phyloP scores from a whole-genome alignment of 2,888 invertebrate species.

The Nectonema munidae region DNA sequence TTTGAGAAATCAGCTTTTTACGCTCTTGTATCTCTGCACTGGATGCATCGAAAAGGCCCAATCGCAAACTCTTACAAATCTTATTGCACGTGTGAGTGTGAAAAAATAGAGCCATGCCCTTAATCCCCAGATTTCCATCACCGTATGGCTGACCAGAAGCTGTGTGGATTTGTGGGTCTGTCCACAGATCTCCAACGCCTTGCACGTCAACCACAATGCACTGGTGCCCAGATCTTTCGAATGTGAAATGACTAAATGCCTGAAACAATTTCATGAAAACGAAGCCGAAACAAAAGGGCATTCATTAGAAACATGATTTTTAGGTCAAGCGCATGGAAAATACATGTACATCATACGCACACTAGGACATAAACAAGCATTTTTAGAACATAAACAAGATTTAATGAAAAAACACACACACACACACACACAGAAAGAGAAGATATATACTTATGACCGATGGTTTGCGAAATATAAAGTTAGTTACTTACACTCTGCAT shows the following conservation, averaged over 20 bases:
- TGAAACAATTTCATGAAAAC: conserved; percentile 18
- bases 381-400: not conserved
- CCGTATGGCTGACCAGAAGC: conserved; percentile 26
- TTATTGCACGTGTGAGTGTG: conserved; percentile 29
- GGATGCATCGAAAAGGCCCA: conserved; percentile 29
- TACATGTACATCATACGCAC: no score
- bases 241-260: conserved; percentile 31
- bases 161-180: conserved; percentile 31
- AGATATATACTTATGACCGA: no score
- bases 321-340: no score
- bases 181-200: conserved; percentile 31
- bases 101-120: conserved; percentile 31
- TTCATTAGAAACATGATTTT: not conserved
- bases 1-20: no score
- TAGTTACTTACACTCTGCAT: no score
- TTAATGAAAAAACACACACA: not conserved
- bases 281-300: not conserved
- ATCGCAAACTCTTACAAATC: conserved; percentile 27
- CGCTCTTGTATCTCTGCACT: no score
- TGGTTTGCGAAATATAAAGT: no score
- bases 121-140: conserved; percentile 29
- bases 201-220: conserved; percentile 30
- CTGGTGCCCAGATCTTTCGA: conserved; percentile 30
- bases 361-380: no score
- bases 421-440: no score